These are phyloP conservation scores for Larimichthys crocea DNA, from an alignment of 2,113 vertebrate species.

Conservation along the genomic window DNA sequence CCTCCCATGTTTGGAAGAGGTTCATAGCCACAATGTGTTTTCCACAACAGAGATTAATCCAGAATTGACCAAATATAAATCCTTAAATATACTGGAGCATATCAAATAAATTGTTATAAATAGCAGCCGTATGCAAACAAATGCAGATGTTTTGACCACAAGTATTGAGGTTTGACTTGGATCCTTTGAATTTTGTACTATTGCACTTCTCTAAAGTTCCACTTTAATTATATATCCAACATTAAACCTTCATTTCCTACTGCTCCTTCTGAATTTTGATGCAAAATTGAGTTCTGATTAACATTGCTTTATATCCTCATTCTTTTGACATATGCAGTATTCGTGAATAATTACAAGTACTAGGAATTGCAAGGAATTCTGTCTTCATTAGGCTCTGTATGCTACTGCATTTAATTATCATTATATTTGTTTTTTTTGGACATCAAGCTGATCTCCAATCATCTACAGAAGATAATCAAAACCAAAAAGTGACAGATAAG, in stretches of 20 bases:
- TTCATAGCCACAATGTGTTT: conserved; percentile 72
- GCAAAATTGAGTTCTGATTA: neutral
- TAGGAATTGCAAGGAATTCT: neutral
- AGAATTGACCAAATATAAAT: conserved; percentile 70
- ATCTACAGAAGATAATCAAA: neutral
- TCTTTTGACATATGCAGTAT: neutral
- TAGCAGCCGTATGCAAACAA: conserved; percentile 64
- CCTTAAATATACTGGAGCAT: conserved; percentile 67
- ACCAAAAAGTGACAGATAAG: neutral
- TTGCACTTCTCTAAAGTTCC: conserved; percentile 21
- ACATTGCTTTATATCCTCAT: neutral
- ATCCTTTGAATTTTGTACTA: conserved; percentile 15
- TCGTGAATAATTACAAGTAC: neutral
- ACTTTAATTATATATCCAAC: conserved; percentile 30
- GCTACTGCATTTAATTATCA: neutral
- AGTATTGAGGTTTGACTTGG: conserved; percentile 44
- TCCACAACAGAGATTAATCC: conserved; percentile 76
- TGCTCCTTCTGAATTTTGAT: conserved; percentile 9
- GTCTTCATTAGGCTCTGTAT: neutral
- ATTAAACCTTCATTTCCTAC: conserved; percentile 23
- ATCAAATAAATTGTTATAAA: conserved; percentile 78
- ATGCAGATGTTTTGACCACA: conserved; percentile 63
- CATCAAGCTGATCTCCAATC: neutral
- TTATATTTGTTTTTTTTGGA: neutral
- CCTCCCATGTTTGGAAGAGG: conserved; percentile 66